These are phyloP conservation scores for Colistium nudipinnis DNA, from an alignment of 2,113 vertebrate genomes.

Conservation along the genomic window DNA sequence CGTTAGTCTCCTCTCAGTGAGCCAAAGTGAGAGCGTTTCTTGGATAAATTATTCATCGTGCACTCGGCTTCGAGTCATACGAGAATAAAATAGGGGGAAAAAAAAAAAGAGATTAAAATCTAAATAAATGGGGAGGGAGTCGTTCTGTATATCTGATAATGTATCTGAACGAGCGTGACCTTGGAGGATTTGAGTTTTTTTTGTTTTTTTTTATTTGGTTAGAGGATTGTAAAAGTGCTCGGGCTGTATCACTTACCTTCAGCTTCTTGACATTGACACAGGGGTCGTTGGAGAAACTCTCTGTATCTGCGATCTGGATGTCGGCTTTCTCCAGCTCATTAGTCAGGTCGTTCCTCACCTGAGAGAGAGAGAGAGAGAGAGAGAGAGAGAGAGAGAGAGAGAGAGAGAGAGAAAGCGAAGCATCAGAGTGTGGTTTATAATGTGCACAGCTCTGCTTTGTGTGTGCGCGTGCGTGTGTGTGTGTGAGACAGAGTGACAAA, in stretches of 20 bases:
- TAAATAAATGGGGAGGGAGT: not conserved
- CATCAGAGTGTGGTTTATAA: not conserved
- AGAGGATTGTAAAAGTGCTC: not conserved
- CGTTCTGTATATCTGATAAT: slow-evolving; percentile 1
- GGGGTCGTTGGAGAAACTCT: slow-evolving; percentile 98
- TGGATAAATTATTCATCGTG: slow-evolving; percentile 10
- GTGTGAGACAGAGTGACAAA: too few species aligned
- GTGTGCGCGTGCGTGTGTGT: too few species aligned
- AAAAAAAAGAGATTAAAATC: not conserved
- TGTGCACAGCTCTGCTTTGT: not conserved
- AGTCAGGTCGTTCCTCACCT: slow-evolving; percentile 99
- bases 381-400: slow-evolving; percentile 9
- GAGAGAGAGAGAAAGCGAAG: not conserved
- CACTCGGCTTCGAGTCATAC: not conserved
- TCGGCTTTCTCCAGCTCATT: slow-evolving; percentile 94
- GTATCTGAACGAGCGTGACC: not conserved
- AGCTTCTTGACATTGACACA: slow-evolving; percentile 98
- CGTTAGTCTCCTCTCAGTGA: slow-evolving; percentile 16
- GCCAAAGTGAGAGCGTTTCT: slow-evolving; percentile 8
- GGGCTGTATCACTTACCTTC: slow-evolving; percentile 85
- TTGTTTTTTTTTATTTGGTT: slow-evolving; percentile 1
- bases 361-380: slow-evolving; percentile 57
- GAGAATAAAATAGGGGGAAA: not conserved
- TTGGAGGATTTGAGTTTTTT: not conserved
- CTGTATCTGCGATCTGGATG: slow-evolving; percentile 97